A percentile compares a stretch with the other conserved stretches of the same genome.
Conservation (phyloP, 2,797 vertebrate genomes). For the Sitta carolinensis region DNA sequence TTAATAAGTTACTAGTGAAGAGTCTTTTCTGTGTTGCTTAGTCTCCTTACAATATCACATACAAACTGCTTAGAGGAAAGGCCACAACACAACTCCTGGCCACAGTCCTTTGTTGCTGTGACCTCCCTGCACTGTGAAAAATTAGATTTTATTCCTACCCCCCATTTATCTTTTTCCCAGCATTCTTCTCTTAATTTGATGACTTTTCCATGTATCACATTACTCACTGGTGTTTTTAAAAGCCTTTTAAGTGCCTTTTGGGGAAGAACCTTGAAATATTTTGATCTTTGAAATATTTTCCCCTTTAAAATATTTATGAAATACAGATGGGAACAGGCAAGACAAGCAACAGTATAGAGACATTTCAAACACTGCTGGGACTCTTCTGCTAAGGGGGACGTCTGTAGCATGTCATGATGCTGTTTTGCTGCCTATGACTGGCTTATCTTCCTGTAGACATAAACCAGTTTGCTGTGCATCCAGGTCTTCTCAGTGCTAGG, state of each 20-base stretch:
- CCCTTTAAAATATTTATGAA: neutral
- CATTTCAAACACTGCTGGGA: neutral
- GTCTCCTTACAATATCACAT: neutral
- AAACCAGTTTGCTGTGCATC: neutral
- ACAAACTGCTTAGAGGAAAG: neutral
- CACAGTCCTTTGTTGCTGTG: neutral
- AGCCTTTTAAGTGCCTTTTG: neutral
- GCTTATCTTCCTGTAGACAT: neutral
- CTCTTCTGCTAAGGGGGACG: neutral
- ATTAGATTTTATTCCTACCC: neutral
- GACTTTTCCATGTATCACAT: neutral
- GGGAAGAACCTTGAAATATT: neutral
- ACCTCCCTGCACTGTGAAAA: neutral
- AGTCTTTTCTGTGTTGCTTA: neutral
- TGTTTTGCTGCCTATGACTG: neutral
- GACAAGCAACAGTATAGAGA: neutral
- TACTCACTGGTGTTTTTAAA: neutral
- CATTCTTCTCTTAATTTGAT: neutral
- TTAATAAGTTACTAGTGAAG: neutral
- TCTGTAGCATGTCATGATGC: neutral
- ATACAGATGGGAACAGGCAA: neutral
- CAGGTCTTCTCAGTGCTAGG: neutral
- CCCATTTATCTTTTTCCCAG: neutral
- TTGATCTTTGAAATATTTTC: neutral
- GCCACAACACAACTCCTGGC: neutral